Base-by-base conservation (phyloP, 2,888 invertebrate genomes). In the Cyclophora punctaria region DNA sequence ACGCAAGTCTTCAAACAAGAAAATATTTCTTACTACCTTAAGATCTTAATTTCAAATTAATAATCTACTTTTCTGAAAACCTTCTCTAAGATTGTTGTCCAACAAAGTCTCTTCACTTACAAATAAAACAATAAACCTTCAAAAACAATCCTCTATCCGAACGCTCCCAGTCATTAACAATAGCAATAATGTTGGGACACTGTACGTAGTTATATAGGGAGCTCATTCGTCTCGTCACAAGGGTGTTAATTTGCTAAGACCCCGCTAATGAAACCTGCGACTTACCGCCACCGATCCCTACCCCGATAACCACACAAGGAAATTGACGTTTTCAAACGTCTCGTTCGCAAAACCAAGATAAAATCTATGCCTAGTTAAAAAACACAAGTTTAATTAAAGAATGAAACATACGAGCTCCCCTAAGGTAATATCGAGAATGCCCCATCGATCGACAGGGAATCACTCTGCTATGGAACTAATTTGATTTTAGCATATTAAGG, bases 401-500 rank as follows among this genome's bases (percentile, higher is more conserved):
- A 20, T 20, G 20, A 20, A 75, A 70, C 71, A 69, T 62, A 67
- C 66, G 76, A 75, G 71, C 63, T 69, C 64, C 73, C 75, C 78
- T 71, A 56, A 58, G 69, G 70, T 75, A 78, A 83, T 80, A 84
- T 78, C 66, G 77, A 73, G 75, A 75, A 74, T 73, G 73, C 60
- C 65, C 80, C 74, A 85, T 86, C 86, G 85, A 86, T 83, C 71
- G 66, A 59, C 71, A 67, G 77, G 75, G 84, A 83, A 84, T 85
- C 85, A 83, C 86, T 85, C 83, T 81, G 78, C 77, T 76, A 81
- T 78, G 80, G 73, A 87, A 88, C 86, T 88, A 88, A 88, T 88
- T 88, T 88, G 88, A 86, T 87, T 88, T 88, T 87, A 88, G 87
- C 88, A 87, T 88, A 87, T 87, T 87, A 88, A 84, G 81, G 83